Conservation (phyloP, 2,888 invertebrate species). For the Macrosiphum euphorbiae region DNA sequence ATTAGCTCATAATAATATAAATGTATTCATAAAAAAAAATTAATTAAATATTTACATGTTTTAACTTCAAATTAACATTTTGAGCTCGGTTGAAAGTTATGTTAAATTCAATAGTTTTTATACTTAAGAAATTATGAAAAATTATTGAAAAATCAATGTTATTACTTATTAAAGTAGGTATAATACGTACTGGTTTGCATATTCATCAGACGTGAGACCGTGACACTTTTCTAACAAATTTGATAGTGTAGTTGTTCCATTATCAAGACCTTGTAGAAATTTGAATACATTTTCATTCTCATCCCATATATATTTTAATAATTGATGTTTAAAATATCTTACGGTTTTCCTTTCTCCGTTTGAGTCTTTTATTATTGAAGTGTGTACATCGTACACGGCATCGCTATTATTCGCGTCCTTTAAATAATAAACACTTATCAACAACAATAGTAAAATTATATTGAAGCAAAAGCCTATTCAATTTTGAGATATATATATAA, state of each 20-base stretch:
- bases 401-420: constrained; percentile 42
- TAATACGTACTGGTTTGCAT: constrained; percentile 66
- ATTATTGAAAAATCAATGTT: background rate
- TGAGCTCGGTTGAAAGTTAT: background rate
- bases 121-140: background rate
- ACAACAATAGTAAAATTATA: background rate
- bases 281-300: constrained; percentile 67
- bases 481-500: background rate
- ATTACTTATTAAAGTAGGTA: background rate
- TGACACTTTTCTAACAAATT: constrained; percentile 66
- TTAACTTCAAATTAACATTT: background rate
- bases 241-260: constrained; percentile 67
- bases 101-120: background rate
- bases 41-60: background rate
- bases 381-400: constrained; percentile 29
- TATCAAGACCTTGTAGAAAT: constrained; percentile 68
- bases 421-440: background rate
- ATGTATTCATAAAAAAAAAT: background rate
- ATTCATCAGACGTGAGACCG: constrained; percentile 67
- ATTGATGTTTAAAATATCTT: constrained; percentile 60
- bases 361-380: constrained; percentile 10
- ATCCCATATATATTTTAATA: constrained; percentile 68
- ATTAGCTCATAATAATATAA: no score
- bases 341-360: constrained; percentile 32
- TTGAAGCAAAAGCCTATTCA: background rate